A percentile compares a stretch with the other conserved stretches of the same genome.
These are phyloP conservation scores for Pomacea maculata DNA, from an alignment of 1,140 invertebrate genomes.

Conservation along the genomic window DNA sequence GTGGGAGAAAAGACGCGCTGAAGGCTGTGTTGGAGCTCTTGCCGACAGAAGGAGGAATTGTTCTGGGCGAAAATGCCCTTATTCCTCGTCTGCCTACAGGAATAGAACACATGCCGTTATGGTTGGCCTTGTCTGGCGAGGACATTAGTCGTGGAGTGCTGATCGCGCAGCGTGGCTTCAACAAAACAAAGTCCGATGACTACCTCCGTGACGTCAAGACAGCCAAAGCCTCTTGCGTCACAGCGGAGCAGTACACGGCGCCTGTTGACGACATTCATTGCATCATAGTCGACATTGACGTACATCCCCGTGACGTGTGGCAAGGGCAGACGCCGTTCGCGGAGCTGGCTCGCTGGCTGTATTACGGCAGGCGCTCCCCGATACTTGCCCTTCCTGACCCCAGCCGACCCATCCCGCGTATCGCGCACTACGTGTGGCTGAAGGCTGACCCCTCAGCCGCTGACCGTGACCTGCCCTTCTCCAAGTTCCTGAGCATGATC, in stretches of 20 bases:
- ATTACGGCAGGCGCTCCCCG: too few relatives aligned
- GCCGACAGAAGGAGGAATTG: slow-evolving; percentile 13
- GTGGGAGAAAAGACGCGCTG: neutral
- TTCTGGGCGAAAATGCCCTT: slow-evolving; percentile 18
- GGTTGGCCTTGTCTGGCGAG: slow-evolving; percentile 8
- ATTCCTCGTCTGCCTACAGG: slow-evolving; percentile 5
- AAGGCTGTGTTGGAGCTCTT: neutral
- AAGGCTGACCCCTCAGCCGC: neutral
- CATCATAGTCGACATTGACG: too few relatives aligned
- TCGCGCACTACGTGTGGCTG: slow-evolving; percentile 22
- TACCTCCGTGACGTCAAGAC: neutral
- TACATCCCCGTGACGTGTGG: too few relatives aligned
- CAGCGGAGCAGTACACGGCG: neutral
- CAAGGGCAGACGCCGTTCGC: too few relatives aligned
- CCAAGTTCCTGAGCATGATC: slow-evolving; percentile 15
- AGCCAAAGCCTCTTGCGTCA: neutral
- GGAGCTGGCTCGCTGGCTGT: too few relatives aligned
- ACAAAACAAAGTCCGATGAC: neutral
- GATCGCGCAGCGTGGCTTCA: neutral
- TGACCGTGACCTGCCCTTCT: neutral
- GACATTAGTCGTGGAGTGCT: neutral
- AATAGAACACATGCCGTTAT: neutral
- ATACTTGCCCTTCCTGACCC: too few relatives aligned
- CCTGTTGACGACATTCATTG: neutral
- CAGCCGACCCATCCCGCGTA: slow-evolving; percentile 9